Evolutionary conservation across 2,888 invertebrate species (phyloP), one percentile per base, ranked within the genome.

Genomic region (Erannis defoliaria): DNA sequence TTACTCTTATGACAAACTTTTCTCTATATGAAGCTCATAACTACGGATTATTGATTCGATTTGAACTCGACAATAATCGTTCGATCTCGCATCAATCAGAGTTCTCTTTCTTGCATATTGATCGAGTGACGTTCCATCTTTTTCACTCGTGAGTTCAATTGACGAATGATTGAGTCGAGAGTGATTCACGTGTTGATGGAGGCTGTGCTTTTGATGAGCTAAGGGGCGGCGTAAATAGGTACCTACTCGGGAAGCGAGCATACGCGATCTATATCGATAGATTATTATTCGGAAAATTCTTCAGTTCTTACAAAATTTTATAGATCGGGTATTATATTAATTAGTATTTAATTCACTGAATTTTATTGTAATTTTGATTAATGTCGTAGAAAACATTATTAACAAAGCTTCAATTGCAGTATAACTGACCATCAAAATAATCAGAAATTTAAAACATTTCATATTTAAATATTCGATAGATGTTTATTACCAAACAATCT

Each of bases 151-250:
- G 71, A 71, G 75, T 80, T 84, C 79, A 82, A 90, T 87, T 89
- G 86, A 90, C 86, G 88, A 88, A 88, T 89, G 88, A 89, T 89
- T 86, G 88, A 88, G 82, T 80, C 77, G 78, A 46, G 49, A 54
- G 40, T 46, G 48, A 75, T 79, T 74, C 76, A 80, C 80, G 82
- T 81, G 80, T 84, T 78, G 86, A 87, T 85, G 76, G 74, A 80
- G 81, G 86, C 80, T 82, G 82, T 76, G 80, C 81, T 85, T 83
- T 75, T 80, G 78, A 71, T 68, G 70, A 70, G 75, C 71, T 67
- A 58, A 75, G 55, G 77, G 69, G 74, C 74, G 26, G 26, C 8
- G 26, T 26, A 26, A 26, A 8, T 8, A 26, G 26, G 73, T 70
- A 48, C n/a, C n/a, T n/a, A n/a, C 55, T 56, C 62, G 60, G 71